Conservation (phyloP, 1,140 invertebrate genomes). For the Lepidurus couesii region DNA sequence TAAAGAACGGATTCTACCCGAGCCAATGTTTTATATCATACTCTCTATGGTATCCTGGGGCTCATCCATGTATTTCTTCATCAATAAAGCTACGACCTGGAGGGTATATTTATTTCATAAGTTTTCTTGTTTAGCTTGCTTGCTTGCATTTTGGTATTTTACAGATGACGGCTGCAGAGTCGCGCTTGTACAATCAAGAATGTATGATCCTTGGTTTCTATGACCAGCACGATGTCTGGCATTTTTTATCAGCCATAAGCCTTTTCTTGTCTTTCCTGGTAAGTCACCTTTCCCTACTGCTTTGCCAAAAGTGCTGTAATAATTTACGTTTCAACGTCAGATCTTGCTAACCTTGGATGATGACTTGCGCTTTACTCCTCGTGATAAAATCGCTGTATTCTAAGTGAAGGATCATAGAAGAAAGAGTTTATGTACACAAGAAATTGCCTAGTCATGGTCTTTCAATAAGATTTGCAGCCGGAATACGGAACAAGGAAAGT, state of each 20-base stretch:
- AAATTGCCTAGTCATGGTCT: conserved; percentile 14
- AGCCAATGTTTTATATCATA: conserved; percentile 59
- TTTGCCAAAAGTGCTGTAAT: background rate
- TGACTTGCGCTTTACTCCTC: conserved; percentile 58
- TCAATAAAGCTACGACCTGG: conserved; percentile 73
- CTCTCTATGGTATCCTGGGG: conserved; percentile 61
- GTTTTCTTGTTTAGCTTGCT: conserved; percentile 25
- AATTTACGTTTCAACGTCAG: conserved; percentile 42
- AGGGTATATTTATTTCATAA: conserved; percentile 45
- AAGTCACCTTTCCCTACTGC: conserved; percentile 33
- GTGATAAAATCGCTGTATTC: conserved; percentile 70
- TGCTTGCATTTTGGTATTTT: conserved; percentile 35
- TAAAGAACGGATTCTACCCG: conserved; percentile 58
- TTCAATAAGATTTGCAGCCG: background rate
- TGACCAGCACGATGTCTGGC: conserved; percentile 86
- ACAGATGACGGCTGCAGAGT: conserved; percentile 69
- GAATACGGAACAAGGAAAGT: background rate
- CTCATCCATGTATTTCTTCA: conserved; percentile 66
- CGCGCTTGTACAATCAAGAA: conserved; percentile 63
- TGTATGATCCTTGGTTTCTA: conserved; percentile 74
- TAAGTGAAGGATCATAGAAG: conserved; percentile 42
- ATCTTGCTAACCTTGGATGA: conserved; percentile 71
- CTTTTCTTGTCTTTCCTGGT: conserved; percentile 86
- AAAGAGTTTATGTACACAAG: background rate
- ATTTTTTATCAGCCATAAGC: conserved; percentile 74